A percentile compares a stretch with the other conserved stretches of the same genome.
phyloP scores from a whole-genome alignment of 2,113 vertebrate genomes.

The Montifringilla adamsi region DNA sequence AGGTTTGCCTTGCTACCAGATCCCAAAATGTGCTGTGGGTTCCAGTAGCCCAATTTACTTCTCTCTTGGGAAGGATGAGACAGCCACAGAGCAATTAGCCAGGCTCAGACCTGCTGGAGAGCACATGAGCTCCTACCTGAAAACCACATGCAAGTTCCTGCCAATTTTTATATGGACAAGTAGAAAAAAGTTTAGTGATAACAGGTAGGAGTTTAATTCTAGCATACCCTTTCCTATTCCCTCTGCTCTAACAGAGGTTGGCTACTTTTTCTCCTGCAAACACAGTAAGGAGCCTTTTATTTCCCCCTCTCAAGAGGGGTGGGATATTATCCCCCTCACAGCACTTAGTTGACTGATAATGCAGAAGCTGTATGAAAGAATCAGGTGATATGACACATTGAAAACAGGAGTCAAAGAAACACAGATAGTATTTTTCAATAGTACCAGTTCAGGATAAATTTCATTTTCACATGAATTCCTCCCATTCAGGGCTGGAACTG shows the following conservation, averaged over 20 bases:
- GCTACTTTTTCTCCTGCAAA: not conserved
- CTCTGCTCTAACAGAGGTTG: not conserved
- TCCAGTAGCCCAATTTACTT: not conserved
- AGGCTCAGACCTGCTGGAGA: not conserved
- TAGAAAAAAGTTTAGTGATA: not conserved
- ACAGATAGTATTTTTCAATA: constrained; percentile 6
- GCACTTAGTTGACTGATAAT: not conserved
- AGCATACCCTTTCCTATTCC: not conserved
- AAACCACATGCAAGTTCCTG: not conserved
- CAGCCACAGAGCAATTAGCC: not conserved
- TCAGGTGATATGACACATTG: not conserved
- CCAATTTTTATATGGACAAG: not conserved
- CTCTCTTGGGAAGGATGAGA: not conserved
- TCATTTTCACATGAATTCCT: constrained; percentile 35
- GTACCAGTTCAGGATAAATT: constrained; percentile 12
- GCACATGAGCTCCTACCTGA: not conserved
- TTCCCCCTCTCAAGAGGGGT: not conserved
- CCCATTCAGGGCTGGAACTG: constrained; percentile 32
- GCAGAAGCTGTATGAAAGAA: not conserved
- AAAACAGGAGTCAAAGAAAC: constrained; percentile 21
- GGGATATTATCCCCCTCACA: not conserved
- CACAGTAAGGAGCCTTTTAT: not conserved
- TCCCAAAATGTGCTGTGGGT: not conserved
- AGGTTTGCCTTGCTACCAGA: not conserved
- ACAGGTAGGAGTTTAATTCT: not conserved